Conservation (phyloP, 1,140 invertebrate species). For the Ganaspis sp. region DNA sequence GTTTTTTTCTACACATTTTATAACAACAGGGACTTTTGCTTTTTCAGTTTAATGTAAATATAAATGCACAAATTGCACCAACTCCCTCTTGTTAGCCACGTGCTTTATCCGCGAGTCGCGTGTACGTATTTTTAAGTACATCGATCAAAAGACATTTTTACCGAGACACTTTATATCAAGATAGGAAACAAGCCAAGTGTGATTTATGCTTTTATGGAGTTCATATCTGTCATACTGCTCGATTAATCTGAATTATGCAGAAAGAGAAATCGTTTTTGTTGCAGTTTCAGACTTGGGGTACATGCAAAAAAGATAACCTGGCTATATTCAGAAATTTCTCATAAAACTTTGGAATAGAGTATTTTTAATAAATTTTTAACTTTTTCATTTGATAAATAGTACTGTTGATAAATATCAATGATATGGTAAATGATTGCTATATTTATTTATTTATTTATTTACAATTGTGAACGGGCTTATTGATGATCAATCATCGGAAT, state of each 20-base stretch:
- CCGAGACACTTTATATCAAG: neutral
- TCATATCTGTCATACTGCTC: neutral
- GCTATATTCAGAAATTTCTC: no score
- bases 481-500: no score
- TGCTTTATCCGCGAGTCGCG: neutral
- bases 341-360: no score
- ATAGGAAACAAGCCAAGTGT: neutral
- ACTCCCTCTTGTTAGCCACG: neutral
- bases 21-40: neutral
- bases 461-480: no score
- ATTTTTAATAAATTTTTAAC: no score
- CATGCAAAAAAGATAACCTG: neutral
- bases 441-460: no score
- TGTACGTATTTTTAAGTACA: neutral
- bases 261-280: slow-evolving; percentile 14
- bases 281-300: neutral
- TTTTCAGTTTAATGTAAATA: neutral
- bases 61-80: neutral
- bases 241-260: slow-evolving; percentile 1
- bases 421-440: no score
- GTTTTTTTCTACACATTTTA: neutral
- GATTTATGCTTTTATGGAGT: slow-evolving; percentile 21
- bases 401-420: no score
- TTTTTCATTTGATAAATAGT: no score
- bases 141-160: slow-evolving; percentile 17